A percentile compares a stretch with the other conserved stretches of the same genome.
Evolutionary conservation across 2,888 invertebrate species (phyloP).

Genomic region (Stomorhina lunata): DNA sequence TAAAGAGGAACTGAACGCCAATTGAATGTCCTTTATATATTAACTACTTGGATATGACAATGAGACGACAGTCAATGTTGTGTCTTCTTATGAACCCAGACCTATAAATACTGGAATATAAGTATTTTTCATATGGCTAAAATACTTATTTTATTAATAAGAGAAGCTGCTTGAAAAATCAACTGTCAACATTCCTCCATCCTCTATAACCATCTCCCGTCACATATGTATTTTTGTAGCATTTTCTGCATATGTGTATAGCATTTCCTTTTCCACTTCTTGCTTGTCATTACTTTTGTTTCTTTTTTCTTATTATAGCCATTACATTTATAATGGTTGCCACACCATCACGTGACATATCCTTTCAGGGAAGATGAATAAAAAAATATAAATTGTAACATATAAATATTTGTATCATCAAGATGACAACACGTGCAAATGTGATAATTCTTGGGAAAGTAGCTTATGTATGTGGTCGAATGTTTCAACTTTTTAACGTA

Average conservation of each 20-base stretch:
- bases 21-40: conserved; percentile 64
- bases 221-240: neutral
- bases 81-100: too few relatives aligned
- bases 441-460: conserved; percentile 61
- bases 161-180: conserved; percentile 52
- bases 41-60: conserved; percentile 64
- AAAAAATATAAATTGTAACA: neutral
- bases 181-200: conserved; percentile 50
- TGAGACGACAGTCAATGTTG: conserved; percentile 61
- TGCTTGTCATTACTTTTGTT: conserved; percentile 33
- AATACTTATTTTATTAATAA: conserved; percentile 61
- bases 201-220: too few relatives aligned
- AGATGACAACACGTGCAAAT: conserved; percentile 64
- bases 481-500: conserved; percentile 4
- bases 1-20: conserved; percentile 48
- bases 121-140: conserved; percentile 13
- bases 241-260: too few relatives aligned
- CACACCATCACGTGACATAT: conserved; percentile 61
- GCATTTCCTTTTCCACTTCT: neutral
- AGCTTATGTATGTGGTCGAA: conserved; percentile 52
- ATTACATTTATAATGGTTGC: conserved; percentile 63
- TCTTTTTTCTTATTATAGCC: conserved; percentile 44
- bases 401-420: conserved; percentile 43
- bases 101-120: conserved; percentile 7
- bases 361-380: conserved; percentile 21